These are phyloP conservation scores for Papilio dardanus DNA, from an alignment of 1,140 invertebrate species.

Conservation along the genomic window DNA sequence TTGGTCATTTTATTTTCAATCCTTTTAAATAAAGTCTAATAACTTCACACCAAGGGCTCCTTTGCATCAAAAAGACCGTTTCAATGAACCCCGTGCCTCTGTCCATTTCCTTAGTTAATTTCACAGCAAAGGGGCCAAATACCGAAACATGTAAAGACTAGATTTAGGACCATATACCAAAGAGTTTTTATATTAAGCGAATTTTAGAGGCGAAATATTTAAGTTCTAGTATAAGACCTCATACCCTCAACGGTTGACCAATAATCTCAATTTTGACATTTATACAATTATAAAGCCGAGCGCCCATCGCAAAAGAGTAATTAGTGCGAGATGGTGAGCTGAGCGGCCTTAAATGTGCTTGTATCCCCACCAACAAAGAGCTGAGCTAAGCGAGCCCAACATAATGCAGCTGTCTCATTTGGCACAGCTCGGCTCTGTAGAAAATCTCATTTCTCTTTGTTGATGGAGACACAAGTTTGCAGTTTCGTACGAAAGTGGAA, in stretches of 20 bases:
- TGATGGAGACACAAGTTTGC: too few relatives aligned
- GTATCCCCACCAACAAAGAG: too few relatives aligned
- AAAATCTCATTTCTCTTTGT: too few relatives aligned
- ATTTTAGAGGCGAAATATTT: slow-evolving; percentile 72
- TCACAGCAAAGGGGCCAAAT: slow-evolving; percentile 65
- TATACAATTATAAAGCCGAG: slow-evolving; percentile 49
- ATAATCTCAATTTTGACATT: slow-evolving; percentile 61
- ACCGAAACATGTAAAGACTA: slow-evolving; percentile 66
- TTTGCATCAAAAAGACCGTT: slow-evolving; percentile 17
- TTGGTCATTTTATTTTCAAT: slow-evolving; percentile 24
- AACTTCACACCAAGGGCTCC: slow-evolving; percentile 31
- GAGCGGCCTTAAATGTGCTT: too few relatives aligned
- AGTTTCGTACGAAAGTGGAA: too few relatives aligned
- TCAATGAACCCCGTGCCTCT: background rate
- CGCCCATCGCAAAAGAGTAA: too few relatives aligned
- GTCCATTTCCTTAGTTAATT: slow-evolving; percentile 39
- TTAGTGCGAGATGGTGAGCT: too few relatives aligned
- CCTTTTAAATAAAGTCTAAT: slow-evolving; percentile 7
- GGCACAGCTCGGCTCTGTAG: too few relatives aligned
- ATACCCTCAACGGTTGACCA: slow-evolving; percentile 77
- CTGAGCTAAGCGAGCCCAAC: too few relatives aligned
- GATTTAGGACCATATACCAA: slow-evolving; percentile 81
- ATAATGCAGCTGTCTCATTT: too few relatives aligned
- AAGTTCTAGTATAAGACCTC: slow-evolving; percentile 75
- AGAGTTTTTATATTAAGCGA: slow-evolving; percentile 79